Evolutionary conservation across 92 coral and sea anemone species (phyloP).

Genomic region (Blastomussa wellsi): DNA sequence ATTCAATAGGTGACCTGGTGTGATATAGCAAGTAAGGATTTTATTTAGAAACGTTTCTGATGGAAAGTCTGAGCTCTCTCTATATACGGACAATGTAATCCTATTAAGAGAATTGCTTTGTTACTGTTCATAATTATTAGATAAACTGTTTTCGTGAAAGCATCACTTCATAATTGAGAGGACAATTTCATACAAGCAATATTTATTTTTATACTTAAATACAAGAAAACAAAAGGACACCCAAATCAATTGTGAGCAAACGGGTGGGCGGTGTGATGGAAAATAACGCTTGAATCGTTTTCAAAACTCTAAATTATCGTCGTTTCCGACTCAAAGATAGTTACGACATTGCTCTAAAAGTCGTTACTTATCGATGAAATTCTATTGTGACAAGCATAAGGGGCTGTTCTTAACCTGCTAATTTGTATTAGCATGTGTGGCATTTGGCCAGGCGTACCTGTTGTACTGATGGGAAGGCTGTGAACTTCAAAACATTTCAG

Average conservation of each 20-base stretch:
- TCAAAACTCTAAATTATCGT: neutral
- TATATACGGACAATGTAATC: neutral
- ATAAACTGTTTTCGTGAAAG: neutral
- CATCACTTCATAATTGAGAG: neutral
- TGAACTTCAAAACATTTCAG: neutral
- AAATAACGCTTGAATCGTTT: neutral
- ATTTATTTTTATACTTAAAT: conserved; percentile 12
- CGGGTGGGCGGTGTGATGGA: conserved; percentile 4
- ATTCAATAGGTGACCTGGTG: conserved; percentile 16
- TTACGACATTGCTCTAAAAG: neutral
- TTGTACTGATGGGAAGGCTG: neutral
- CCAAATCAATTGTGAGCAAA: neutral
- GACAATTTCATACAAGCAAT: neutral
- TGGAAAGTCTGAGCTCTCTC: neutral
- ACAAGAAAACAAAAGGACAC: neutral
- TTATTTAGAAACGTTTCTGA: neutral
- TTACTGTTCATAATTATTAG: neutral
- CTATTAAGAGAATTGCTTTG: neutral
- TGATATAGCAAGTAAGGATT: neutral
- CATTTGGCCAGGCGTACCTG: conserved; percentile 29
- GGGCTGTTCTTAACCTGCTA: conserved; percentile 25
- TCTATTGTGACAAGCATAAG: conserved; percentile 1
- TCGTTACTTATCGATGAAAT: neutral
- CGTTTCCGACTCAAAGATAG: neutral
- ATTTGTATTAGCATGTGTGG: neutral